A percentile compares a stretch with the other conserved stretches of the same genome.
phyloP scores from a whole-genome alignment of 2,888 invertebrate genomes.

The Thymelicus acteon region DNA sequence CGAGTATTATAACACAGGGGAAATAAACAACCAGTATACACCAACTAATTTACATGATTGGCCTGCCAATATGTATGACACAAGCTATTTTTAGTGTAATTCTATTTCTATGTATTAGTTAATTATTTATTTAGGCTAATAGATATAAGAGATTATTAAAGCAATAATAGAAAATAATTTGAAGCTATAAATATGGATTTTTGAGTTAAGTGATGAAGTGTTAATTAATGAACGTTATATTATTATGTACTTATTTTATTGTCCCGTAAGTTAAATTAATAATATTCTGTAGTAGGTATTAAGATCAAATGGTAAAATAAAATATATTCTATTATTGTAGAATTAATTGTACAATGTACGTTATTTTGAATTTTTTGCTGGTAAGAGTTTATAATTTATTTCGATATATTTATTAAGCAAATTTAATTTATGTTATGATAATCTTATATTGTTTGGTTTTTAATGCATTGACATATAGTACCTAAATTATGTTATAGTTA shows the following conservation, averaged over 20 bases:
- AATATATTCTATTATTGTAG: background rate
- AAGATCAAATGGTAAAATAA: too few relatives aligned
- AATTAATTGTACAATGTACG: background rate
- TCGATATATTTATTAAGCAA: background rate
- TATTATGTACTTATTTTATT: too few relatives aligned
- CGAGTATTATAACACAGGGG: conserved; percentile 5
- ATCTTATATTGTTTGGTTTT: background rate
- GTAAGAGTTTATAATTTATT: too few relatives aligned
- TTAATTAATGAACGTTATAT: too few relatives aligned
- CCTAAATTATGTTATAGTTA: background rate
- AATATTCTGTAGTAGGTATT: too few relatives aligned
- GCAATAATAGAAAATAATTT: background rate
- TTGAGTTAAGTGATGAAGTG: too few relatives aligned
- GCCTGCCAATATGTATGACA: conserved; percentile 44
- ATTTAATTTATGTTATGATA: background rate
- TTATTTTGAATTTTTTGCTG: background rate
- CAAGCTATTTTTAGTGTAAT: conserved; percentile 42
- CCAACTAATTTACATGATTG: conserved; percentile 38
- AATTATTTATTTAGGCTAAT: conserved; percentile 3
- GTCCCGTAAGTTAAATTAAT: too few relatives aligned
- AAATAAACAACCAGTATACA: background rate
- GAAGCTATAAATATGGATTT: too few relatives aligned
- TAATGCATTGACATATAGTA: background rate
- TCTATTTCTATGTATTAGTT: background rate
- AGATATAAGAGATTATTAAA: background rate